Evolutionary conservation across 2,797 vertebrate genomes (phyloP), one percentile per base, ranked within the genome.

Genomic region (Lepus oiostolus): DNA sequence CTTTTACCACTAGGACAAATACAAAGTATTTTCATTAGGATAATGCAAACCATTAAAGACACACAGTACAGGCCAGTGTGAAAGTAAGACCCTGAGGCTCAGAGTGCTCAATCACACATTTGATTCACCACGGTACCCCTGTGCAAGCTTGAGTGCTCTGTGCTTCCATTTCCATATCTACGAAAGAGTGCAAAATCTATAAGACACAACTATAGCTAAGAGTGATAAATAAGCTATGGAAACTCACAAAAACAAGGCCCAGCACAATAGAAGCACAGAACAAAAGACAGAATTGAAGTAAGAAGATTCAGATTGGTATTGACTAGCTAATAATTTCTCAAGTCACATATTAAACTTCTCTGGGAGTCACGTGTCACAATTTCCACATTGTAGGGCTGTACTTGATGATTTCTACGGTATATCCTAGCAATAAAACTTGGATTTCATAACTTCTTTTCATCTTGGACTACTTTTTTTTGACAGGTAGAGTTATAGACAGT

Each of bases 221-320:
- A 90, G 62, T 81, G 54, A 72, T 16, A 92, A 80, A 85, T 67
- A 79, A 82, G 67, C 19, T 68, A 38, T 91, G 80, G 89, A 93
- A 71, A 79, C 9, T 65, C 26, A 63, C 38, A 89, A 67, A 80
- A 88, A 81, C 26, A 90, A 63, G 10, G 26, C 77, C 24, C 38
- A 75, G 17, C 24, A 92, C 21, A 92, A 1, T 42, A 72, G 38
- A 90, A 62, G 30, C 8, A 81, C 71, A 82, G 90, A 91, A 50
- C 77, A 85, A 82, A 62, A 52, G 50, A 58, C 4, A 85, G 28
- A 70, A 50, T 7, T 77, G 16, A 94, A 92, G 32, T 14, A 26
- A 75, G 24, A 95, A 87, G 54, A 88, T 5, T 24, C 89, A 5
- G 26, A 76, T 0, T 91, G n/a, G 85, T 5, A 72, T 1, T 38